phyloP scores from a whole-genome alignment of 2,113 vertebrate species.

The Hystrix cristata region DNA sequence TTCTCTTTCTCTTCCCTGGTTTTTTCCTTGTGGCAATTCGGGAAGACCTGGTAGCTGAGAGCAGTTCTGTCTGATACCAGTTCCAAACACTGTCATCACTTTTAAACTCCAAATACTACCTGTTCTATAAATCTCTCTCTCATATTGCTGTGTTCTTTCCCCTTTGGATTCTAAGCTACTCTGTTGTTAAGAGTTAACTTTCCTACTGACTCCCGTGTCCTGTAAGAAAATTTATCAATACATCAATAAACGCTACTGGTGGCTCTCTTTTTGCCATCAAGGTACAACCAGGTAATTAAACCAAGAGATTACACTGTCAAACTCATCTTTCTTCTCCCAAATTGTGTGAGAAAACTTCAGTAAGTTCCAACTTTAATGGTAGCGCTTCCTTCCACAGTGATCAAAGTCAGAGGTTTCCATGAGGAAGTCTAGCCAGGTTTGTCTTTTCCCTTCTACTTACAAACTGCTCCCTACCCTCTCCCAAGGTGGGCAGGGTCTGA shows the following conservation, averaged over 20 bases:
- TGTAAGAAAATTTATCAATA: not conserved
- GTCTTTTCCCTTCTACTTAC: not conserved
- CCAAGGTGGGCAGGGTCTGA: not conserved
- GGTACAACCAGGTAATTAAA: slow-evolving; percentile 3
- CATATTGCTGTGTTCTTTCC: not conserved
- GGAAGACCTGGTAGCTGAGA: not conserved
- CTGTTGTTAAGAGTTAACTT: not conserved
- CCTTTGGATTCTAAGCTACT: not conserved
- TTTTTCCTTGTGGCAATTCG: not conserved
- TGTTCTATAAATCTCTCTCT: not conserved
- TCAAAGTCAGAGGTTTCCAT: not conserved
- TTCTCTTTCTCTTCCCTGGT: not conserved
- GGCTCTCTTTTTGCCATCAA: not conserved
- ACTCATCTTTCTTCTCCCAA: not conserved
- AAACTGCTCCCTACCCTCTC: not conserved
- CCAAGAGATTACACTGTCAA: not conserved
- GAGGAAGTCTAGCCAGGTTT: not conserved
- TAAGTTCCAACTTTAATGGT: not conserved
- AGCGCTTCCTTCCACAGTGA: not conserved
- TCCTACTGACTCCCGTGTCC: not conserved
- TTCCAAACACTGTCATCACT: not conserved
- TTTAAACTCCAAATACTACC: not conserved
- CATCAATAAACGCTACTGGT: not conserved
- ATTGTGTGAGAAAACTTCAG: not conserved
- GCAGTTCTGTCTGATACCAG: not conserved